Conservation (phyloP, 30 jellyfish, hydroid and myxozoan genomes). For the Morbakka virulenta region DNA sequence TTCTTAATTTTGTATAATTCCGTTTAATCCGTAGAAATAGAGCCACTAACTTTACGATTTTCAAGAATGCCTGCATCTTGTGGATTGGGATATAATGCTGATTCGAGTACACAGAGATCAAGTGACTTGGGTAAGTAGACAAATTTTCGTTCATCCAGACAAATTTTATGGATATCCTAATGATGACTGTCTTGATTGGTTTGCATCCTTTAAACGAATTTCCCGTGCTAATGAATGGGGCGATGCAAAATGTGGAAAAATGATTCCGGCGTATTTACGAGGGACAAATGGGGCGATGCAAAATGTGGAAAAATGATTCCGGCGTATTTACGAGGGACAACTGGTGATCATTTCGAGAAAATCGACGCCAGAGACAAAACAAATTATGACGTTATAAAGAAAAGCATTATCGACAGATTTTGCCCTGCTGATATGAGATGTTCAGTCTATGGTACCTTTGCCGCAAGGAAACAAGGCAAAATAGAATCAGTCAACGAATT, state of each 20-base stretch:
- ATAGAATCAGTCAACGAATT: background rate
- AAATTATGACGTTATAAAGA: background rate
- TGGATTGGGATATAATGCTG: background rate
- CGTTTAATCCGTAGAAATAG: background rate
- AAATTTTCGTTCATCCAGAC: background rate
- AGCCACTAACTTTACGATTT: too few species aligned
- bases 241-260: too few species aligned
- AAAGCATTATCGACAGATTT: conserved; percentile 1
- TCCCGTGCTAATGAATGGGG: background rate
- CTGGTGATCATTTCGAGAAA: background rate
- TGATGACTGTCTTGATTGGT: conserved; percentile 14
- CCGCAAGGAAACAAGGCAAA: background rate
- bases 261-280: too few species aligned
- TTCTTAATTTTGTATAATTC: too few species aligned
- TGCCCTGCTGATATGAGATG: conserved; percentile 28
- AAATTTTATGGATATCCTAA: conserved; percentile 28
- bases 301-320: too few species aligned
- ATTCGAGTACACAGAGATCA: too few species aligned
- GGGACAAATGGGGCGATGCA: too few species aligned
- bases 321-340: conserved; percentile 5
- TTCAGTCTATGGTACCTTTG: conserved; percentile 12
- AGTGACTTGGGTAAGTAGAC: too few species aligned
- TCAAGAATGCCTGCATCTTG: too few species aligned
- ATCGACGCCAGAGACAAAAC: background rate
- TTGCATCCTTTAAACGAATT: background rate